Base-by-base conservation (phyloP, 2,888 invertebrate genomes). In the Zootermopsis nevadensis region DNA sequence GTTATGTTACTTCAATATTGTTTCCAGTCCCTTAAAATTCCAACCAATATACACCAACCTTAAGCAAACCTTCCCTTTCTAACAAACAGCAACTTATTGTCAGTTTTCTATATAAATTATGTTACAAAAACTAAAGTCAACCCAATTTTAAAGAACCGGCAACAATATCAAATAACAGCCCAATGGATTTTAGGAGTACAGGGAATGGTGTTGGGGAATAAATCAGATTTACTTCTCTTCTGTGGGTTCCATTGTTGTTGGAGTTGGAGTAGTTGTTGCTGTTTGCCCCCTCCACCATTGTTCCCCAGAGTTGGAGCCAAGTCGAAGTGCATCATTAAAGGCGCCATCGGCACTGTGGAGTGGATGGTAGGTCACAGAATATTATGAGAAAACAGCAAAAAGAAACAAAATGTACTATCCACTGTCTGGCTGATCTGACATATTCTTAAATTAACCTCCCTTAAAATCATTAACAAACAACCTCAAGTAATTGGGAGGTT, bases 271-370 rank as follows among this genome's bases (percentile, higher is more conserved):
- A 89, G 89, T 89, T 89, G 89, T 88, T 89, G 89, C 87, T 90
- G 90, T 89, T 91, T 90, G 89, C 90, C 89, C 89, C 91, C 90
- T 91, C 91, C 91, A 91, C 92, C 91, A 90, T 91, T 91, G 89
- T 91, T 91, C 90, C 89, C 91, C 91, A 90, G 91, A 91, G 91
- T 91, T 91, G 85, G 82, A 83, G 84, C 83, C 84, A 85, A 85
- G 84, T 84, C 84, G 85, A 85, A 86, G 90, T 90, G 91, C 91
- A 91, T 90, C 90, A 90, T 89, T 89, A 89, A 87, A 89, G 89
- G 83, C 83, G 81, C 77, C 84, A 84, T 82, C 84, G 84, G 83
- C 77, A 84, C 84, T 84, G 84, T 83, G 83, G 76, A 83, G 81
- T 83, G 84, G 84, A 84, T 83, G 82, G 83, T 81, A 83, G 84